These are phyloP conservation scores for Scaptomyza parva DNA, from an alignment of 2,888 invertebrate species.

Conservation along the genomic window DNA sequence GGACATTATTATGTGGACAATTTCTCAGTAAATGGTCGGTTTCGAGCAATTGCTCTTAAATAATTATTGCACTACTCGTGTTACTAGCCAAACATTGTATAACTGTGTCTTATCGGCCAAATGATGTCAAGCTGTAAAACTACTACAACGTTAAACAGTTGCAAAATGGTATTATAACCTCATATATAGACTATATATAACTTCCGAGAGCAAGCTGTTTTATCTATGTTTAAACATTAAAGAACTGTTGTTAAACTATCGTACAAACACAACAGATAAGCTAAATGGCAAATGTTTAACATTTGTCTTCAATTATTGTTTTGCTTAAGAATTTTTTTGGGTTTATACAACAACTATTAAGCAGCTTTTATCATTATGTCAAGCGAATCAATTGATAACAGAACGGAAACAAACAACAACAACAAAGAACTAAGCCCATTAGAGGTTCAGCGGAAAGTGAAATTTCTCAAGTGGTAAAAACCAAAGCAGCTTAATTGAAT, in stretches of 20 bases:
- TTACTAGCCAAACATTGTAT: neutral
- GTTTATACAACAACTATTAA: constrained; percentile 1
- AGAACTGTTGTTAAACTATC: neutral
- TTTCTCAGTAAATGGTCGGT: constrained; percentile 17
- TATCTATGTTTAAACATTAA: neutral
- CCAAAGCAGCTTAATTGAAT: neutral
- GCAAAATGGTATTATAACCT: neutral
- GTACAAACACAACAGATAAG: neutral
- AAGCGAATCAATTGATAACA: constrained; percentile 22
- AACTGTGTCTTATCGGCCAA: neutral
- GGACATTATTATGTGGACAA: constrained; percentile 33
- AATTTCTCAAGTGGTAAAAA: constrained; percentile 4
- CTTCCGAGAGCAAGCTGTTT: neutral
- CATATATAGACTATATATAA: no score
- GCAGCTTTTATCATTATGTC: constrained; percentile 17
- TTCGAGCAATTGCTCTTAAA: neutral
- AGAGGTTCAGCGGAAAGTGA: neutral
- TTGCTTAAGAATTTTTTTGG: constrained; percentile 1
- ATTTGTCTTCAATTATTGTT: constrained; percentile 1
- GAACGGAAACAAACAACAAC: neutral
- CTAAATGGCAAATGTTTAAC: constrained; percentile 7
- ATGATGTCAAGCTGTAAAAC: neutral
- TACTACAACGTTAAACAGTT: neutral
- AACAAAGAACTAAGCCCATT: neutral
- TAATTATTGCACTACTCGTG: neutral